Conservation (phyloP, 2,113 vertebrate species). For the Tychaedon coryphoeus region DNA sequence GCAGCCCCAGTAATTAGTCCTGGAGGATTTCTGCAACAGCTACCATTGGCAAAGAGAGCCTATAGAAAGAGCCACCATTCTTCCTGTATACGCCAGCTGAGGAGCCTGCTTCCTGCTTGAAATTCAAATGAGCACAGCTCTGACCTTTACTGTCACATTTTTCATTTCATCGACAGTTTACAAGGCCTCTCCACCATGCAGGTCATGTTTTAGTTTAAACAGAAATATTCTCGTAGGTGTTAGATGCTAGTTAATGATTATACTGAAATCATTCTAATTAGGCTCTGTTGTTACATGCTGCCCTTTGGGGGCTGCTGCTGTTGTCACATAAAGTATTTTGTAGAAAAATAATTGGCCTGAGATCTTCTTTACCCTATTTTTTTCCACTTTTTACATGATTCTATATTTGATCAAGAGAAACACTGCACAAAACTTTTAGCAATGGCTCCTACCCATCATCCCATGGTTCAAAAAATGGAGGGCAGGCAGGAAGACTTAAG, state of each 20-base stretch:
- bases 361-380: constrained; percentile 27
- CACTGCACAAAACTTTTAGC: neutral
- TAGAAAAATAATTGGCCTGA: constrained; percentile 82
- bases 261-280: constrained; percentile 84
- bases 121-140: constrained; percentile 78
- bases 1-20: constrained; percentile 80
- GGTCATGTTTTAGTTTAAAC: constrained; percentile 87
- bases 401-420: constrained; percentile 43
- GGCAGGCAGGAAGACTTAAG: neutral
- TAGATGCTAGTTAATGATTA: constrained; percentile 85
- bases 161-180: constrained; percentile 81
- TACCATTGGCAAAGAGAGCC: constrained; percentile 59
- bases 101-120: constrained; percentile 74
- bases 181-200: constrained; percentile 80
- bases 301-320: constrained; percentile 77
- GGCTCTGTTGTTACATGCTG: constrained; percentile 78
- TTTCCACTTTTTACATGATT: constrained; percentile 18
- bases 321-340: constrained; percentile 80
- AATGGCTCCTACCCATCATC: neutral
- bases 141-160: constrained; percentile 84
- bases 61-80: constrained; percentile 43
- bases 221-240: constrained; percentile 81
- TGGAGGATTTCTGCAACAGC: constrained; percentile 75
- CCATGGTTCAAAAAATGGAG: neutral
- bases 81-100: neutral